Conservation (phyloP, 53 echinoderm and acorn worm species). For the Pentamera pediparva region DNA sequence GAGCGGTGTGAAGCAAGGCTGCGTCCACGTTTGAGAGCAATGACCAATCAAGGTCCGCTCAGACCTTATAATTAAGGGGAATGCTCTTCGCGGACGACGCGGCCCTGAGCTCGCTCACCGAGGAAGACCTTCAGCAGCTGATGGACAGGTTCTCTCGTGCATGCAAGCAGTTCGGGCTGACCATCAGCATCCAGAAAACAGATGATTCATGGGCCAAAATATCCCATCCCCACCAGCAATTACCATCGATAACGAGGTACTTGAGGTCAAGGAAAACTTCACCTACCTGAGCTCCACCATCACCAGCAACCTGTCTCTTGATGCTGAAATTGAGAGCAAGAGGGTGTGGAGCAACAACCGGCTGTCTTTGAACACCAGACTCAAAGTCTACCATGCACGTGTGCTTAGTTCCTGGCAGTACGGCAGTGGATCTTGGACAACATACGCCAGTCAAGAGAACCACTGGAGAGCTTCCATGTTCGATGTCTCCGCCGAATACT, state of each 20-base stretch:
- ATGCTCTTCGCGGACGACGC: constrained; percentile 54
- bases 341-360: no score
- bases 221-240: constrained; percentile 14
- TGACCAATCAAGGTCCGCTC: no score
- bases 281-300: constrained; percentile 49
- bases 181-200: constrained; percentile 68
- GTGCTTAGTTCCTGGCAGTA: no score
- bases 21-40: no score
- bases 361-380: no score
- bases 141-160: constrained; percentile 33
- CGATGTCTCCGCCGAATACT: no score
- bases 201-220: constrained; percentile 33
- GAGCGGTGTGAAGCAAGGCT: constrained; percentile 60
- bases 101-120: constrained; percentile 28
- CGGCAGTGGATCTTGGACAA: no score
- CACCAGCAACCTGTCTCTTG: constrained; percentile 32
- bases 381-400: no score
- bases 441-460: no score
- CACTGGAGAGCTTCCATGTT: no score
- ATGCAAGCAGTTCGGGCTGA: constrained; percentile 56
- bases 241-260: constrained; percentile 14
- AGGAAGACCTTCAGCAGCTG: constrained; percentile 37
- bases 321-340: constrained; percentile 25
- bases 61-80: constrained; percentile 39
- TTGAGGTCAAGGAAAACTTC: constrained; percentile 30